These are phyloP conservation scores for Kuschelorhynchus macadamiae DNA, from an alignment of 2,888 invertebrate species.

Conservation along the genomic window DNA sequence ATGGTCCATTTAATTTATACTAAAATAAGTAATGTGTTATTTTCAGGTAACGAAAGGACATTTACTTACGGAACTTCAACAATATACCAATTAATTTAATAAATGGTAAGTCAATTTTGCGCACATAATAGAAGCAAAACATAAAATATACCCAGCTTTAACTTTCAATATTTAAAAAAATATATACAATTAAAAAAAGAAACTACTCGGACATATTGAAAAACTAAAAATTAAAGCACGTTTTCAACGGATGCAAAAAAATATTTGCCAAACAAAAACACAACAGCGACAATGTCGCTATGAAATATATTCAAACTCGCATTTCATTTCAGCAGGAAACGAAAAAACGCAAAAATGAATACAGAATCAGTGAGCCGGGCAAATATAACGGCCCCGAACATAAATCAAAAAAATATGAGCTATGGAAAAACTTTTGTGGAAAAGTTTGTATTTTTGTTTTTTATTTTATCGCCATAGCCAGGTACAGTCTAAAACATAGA, in stretches of 20 bases:
- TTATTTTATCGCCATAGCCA: conserved; percentile 36
- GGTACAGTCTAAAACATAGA: conserved; percentile 27
- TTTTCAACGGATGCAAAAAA: conserved; percentile 41
- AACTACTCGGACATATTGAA: not conserved
- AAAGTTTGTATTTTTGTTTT: conserved; percentile 43
- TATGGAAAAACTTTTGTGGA: conserved; percentile 48
- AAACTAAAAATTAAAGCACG: conserved; percentile 20
- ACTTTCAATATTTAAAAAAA: too few species aligned
- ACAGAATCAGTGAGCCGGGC: conserved; percentile 50
- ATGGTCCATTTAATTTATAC: too few species aligned
- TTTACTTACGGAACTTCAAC: too few species aligned
- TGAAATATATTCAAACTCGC: conserved; percentile 49
- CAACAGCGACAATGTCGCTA: conserved; percentile 44
- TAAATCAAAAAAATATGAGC: conserved; percentile 49
- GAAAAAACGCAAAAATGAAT: conserved; percentile 49
- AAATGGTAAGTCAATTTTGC: too few species aligned
- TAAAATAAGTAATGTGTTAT: too few species aligned
- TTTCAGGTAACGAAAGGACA: too few species aligned
- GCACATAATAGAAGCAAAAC: too few species aligned
- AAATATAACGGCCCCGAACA: conserved; percentile 44
- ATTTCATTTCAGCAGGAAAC: conserved; percentile 48
- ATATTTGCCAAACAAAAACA: conserved; percentile 35
- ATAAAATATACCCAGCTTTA: too few species aligned
- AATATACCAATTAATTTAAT: too few species aligned
- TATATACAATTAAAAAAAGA: too few species aligned